These are phyloP conservation scores for Speoplatyrhinus poulsoni DNA, from an alignment of 2,113 vertebrate species.

Conservation along the genomic window DNA sequence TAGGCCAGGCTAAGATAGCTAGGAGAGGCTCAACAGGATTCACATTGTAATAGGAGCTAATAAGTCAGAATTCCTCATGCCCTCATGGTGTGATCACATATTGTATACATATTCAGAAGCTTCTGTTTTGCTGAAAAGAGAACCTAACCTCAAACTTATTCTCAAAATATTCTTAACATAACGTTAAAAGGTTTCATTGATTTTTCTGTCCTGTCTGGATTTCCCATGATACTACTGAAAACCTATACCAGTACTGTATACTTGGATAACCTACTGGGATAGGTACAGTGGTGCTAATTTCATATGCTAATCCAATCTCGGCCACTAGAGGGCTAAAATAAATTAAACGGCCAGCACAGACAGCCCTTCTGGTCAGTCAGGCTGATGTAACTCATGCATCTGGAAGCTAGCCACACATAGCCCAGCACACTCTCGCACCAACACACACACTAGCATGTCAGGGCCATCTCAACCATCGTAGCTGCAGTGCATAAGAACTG, in stretches of 20 bases:
- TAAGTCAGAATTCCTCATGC: too few species aligned
- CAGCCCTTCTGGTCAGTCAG: background rate
- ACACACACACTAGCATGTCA: slow-evolving; percentile 8
- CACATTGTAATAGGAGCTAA: too few species aligned
- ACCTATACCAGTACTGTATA: background rate
- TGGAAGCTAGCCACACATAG: slow-evolving; percentile 36
- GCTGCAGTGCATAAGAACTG: background rate
- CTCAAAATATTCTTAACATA: too few species aligned
- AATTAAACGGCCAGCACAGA: background rate
- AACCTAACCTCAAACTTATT: too few species aligned
- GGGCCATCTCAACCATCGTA: slow-evolving; percentile 6
- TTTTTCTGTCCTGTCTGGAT: background rate
- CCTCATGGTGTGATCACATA: too few species aligned
- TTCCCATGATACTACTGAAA: background rate
- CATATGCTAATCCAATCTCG: background rate
- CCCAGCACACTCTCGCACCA: background rate
- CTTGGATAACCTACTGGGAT: too few species aligned
- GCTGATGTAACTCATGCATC: too few species aligned
- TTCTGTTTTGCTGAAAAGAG: too few species aligned
- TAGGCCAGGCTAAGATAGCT: background rate
- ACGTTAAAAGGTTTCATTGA: background rate
- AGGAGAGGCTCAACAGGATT: background rate
- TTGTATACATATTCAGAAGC: too few species aligned
- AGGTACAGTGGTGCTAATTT: background rate
- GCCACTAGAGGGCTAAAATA: background rate